Conservation (phyloP, 2,113 vertebrate genomes). For the Synodontis membranacea region DNA sequence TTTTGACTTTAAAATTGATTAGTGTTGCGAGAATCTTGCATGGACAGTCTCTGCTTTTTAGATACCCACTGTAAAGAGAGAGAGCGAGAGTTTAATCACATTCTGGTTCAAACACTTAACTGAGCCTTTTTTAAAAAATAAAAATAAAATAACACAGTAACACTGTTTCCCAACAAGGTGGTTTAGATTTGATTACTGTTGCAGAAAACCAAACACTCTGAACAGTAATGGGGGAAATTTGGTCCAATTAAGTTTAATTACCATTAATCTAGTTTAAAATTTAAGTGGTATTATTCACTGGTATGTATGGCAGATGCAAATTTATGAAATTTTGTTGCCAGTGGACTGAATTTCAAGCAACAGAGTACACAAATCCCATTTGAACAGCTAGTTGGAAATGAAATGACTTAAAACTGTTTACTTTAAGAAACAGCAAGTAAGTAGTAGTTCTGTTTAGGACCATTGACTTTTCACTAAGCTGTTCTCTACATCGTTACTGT, state of each 20-base stretch:
- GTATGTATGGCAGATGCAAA: background rate
- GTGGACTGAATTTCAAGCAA: background rate
- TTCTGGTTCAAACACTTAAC: background rate
- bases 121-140: background rate
- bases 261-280: background rate
- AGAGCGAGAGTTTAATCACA: background rate
- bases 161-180: background rate
- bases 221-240: background rate
- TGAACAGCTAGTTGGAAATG: background rate
- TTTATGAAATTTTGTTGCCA: background rate
- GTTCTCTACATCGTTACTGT: background rate
- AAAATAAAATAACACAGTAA: background rate
- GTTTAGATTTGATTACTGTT: background rate
- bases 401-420: background rate
- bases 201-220: background rate
- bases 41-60: conserved; percentile 9
- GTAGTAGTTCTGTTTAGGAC: background rate
- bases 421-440: background rate
- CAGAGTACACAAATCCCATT: background rate
- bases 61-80: conserved; percentile 1
- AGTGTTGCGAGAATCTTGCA: background rate
- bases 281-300: background rate
- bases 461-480: background rate
- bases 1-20: no score
- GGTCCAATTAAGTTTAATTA: background rate